Evolutionary conservation across 2,888 invertebrate species (phyloP).

Genomic region (Plemyria rubiginata): DNA sequence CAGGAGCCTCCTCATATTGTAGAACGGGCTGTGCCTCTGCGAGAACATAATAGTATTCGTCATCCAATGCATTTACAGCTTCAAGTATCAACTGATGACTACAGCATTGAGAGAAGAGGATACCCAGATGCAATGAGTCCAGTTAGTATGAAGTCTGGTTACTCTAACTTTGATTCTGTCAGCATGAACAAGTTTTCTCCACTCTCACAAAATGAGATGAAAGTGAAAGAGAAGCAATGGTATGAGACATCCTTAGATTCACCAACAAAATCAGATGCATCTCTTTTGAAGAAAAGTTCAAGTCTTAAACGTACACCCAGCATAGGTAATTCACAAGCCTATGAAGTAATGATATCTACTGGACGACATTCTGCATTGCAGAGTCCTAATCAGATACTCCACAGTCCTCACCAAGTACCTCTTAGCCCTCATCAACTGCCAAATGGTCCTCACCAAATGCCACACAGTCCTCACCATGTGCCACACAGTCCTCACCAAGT

Average conservation of each 20-base stretch:
- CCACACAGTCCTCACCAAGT: conserved; percentile 57
- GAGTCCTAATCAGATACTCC: conserved; percentile 68
- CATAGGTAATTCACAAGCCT: conserved; percentile 80
- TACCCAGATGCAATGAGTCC: conserved; percentile 74
- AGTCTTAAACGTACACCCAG: conserved; percentile 84
- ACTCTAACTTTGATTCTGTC: conserved; percentile 74
- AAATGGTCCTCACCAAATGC: conserved; percentile 55
- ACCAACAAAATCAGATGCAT: conserved; percentile 70
- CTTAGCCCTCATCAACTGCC: conserved; percentile 54
- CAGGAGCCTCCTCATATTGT: conserved; percentile 68
- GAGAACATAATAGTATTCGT: conserved; percentile 70
- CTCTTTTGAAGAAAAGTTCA: conserved; percentile 72
- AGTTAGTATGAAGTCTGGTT: conserved; percentile 74
- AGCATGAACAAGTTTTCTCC: conserved; percentile 77
- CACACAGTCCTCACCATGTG: conserved; percentile 59
- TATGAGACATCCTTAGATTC: conserved; percentile 88
- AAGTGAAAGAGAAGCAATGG: conserved; percentile 87
- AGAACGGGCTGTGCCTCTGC: conserved; percentile 67
- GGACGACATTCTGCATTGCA: conserved; percentile 78
- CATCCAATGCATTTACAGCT: conserved; percentile 73
- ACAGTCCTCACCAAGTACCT: conserved; percentile 57
- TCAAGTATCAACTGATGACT: conserved; percentile 78
- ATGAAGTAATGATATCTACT: conserved; percentile 74
- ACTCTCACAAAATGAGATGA: conserved; percentile 70
- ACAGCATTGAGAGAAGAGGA: conserved; percentile 60